phyloP scores from a whole-genome alignment of 2,113 vertebrate species.

The Heptranchias perlo region DNA sequence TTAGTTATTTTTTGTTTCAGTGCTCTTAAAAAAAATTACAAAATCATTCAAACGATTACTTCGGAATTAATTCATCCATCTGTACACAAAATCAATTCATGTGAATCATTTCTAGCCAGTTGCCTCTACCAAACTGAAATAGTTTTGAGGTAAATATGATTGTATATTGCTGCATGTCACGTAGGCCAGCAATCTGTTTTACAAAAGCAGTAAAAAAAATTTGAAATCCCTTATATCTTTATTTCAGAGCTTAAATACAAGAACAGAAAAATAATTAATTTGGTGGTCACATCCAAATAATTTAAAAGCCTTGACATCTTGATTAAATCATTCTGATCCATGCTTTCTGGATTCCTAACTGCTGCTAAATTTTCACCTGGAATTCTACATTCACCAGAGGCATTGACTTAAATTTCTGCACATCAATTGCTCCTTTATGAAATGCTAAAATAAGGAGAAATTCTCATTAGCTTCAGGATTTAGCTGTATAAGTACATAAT shows the following conservation, averaged over 20 bases:
- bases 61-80: not conserved
- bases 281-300: too few relatives aligned
- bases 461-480: not conserved
- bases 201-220: too few relatives aligned
- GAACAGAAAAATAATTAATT: too few relatives aligned
- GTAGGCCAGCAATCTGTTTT: too few relatives aligned
- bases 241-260: too few relatives aligned
- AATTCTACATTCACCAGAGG: not conserved
- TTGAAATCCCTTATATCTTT: too few relatives aligned
- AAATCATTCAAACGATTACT: not conserved
- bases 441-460: not conserved
- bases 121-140: not conserved
- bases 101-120: not conserved
- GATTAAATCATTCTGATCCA: too few relatives aligned
- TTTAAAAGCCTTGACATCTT: too few relatives aligned
- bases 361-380: not conserved
- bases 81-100: not conserved
- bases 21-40: not conserved
- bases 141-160: not conserved
- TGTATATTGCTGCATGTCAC: not conserved
- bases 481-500: not conserved
- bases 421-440: not conserved
- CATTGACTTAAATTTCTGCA: not conserved
- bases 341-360: too few relatives aligned
- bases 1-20: not conserved